Conservation (phyloP, 2,888 invertebrate species). For the Drosophila anceps region DNA sequence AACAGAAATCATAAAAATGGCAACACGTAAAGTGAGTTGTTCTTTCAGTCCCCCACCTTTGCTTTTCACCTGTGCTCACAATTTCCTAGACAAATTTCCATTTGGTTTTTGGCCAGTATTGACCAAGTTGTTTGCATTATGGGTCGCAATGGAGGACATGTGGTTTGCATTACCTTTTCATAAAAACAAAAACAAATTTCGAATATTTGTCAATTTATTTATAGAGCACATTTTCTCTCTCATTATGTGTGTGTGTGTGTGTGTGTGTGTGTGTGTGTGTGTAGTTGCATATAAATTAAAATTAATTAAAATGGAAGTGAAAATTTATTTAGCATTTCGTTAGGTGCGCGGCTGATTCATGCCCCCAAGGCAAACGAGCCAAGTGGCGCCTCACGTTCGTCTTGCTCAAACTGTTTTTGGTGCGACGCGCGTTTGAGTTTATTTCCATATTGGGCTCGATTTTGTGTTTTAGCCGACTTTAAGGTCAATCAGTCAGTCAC, state of each 20-base stretch:
- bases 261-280: constrained; percentile 34
- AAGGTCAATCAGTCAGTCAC: constrained; percentile 29
- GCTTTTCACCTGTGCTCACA: constrained; percentile 35
- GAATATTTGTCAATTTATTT: constrained; percentile 74
- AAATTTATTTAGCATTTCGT: constrained; percentile 78
- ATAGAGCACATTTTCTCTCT: constrained; percentile 54
- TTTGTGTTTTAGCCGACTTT: constrained; percentile 14
- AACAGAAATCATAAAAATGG: constrained; percentile 62
- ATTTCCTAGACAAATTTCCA: constrained; percentile 40
- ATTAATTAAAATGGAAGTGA: constrained; percentile 80
- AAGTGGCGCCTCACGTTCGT: constrained; percentile 75
- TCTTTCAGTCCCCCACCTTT: neutral
- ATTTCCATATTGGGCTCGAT: constrained; percentile 61
- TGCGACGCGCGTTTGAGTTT: constrained; percentile 33
- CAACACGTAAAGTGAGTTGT: constrained; percentile 79
- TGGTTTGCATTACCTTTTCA: constrained; percentile 78
- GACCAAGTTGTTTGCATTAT: constrained; percentile 21
- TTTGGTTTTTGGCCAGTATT: constrained; percentile 19
- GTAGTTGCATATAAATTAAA: constrained; percentile 78
- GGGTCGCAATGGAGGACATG: constrained; percentile 69
- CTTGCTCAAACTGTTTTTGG: constrained; percentile 55
- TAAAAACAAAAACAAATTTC: constrained; percentile 41
- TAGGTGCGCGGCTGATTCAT: constrained; percentile 72
- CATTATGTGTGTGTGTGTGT: constrained; percentile 32
- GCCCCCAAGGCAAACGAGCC: constrained; percentile 36